Base-by-base conservation (phyloP, 2,113 vertebrate genomes). In the Apus apus region DNA sequence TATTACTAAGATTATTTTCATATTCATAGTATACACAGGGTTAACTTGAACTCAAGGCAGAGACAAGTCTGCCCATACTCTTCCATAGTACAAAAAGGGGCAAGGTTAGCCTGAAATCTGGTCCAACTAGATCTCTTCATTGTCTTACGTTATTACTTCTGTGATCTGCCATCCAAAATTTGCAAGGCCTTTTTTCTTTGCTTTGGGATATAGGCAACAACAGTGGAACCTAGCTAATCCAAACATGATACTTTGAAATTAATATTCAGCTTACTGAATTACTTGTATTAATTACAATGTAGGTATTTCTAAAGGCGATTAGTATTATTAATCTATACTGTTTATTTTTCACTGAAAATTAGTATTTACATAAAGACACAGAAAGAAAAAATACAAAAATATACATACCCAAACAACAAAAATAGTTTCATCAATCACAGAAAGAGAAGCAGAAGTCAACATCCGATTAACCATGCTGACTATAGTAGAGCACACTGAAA, bases 391-490 rank as follows among this genome's bases (percentile, higher is more conserved):
- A 36, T n/a, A 20, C 12, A 38, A 18, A 43, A 6, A 17, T 34
- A 56, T 15, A 34, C 36, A 64, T 13, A 71, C 3, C 40, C 6
- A 58, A 53, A 36, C 13, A 60, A 46, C 22, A 66, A 46, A 76
- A 85, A 22, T 21, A 58, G 16, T 32, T 1, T 1, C 15, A 62
- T 10, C 1, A 0, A 36, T 46, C 22, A n/a, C 26, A 51, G 40
- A 14, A 61, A 79, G 16, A 91, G 38, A 45, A 75, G 50, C 30
- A 54, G 27, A 48, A 68, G 25, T 70, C 48, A 75, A 48, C 8
- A 45, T 32, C n/a, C 56, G 57, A 12, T 64, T 20, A 75, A 51
- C 19, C 29, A 15, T 8, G 25, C 8, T 34, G n/a, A 15, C 20
- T 38, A 27, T 77, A 58, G 29, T 27, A 48, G 6, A n/a, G 16